These are phyloP conservation scores for Penaeus monodon DNA, from an alignment of 2,888 invertebrate genomes.

Conservation along the genomic window DNA sequence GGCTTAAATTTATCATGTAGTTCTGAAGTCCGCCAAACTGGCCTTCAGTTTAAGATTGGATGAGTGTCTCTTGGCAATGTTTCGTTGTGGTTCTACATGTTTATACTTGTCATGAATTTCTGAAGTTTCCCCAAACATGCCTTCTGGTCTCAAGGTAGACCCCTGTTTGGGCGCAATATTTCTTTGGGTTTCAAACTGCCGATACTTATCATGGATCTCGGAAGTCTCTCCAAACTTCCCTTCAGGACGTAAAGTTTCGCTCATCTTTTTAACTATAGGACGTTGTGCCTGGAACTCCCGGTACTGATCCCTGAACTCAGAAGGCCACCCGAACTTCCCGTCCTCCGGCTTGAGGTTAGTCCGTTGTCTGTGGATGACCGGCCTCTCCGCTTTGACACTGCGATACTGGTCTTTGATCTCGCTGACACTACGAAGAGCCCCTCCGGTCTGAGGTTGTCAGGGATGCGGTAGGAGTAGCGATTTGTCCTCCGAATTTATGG, in stretches of 20 bases:
- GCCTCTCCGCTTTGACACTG: slow-evolving; percentile 31
- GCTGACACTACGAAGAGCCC: slow-evolving; percentile 39
- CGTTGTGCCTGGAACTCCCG: slow-evolving; percentile 10
- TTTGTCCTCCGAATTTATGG: slow-evolving; percentile 33
- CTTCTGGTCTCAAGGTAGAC: slow-evolving; percentile 39
- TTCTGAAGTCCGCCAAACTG: slow-evolving; percentile 27
- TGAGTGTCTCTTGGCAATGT: slow-evolving; percentile 27
- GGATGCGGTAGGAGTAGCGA: slow-evolving; percentile 33
- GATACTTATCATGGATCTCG: slow-evolving; percentile 54
- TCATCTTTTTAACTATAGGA: slow-evolving; percentile 36
- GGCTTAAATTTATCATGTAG: slow-evolving; percentile 25
- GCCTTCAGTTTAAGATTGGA: slow-evolving; percentile 15
- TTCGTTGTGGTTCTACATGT: slow-evolving; percentile 18
- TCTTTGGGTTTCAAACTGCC: slow-evolving; percentile 36
- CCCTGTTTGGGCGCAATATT: slow-evolving; percentile 52
- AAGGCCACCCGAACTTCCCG: slow-evolving; percentile 51
- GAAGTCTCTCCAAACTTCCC: slow-evolving; percentile 54
- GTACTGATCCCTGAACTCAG: slow-evolving; percentile 54
- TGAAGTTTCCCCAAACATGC: slow-evolving; percentile 23
- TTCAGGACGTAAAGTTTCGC: slow-evolving; percentile 40
- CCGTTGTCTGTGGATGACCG: slow-evolving; percentile 37
- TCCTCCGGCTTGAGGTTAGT: slow-evolving; percentile 28
- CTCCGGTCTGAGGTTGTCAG: slow-evolving; percentile 43
- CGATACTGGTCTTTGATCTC: slow-evolving; percentile 49
- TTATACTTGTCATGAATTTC: slow-evolving; percentile 14